phyloP scores from a whole-genome alignment of 1,140 invertebrate genomes.

The Asobara japonica region DNA sequence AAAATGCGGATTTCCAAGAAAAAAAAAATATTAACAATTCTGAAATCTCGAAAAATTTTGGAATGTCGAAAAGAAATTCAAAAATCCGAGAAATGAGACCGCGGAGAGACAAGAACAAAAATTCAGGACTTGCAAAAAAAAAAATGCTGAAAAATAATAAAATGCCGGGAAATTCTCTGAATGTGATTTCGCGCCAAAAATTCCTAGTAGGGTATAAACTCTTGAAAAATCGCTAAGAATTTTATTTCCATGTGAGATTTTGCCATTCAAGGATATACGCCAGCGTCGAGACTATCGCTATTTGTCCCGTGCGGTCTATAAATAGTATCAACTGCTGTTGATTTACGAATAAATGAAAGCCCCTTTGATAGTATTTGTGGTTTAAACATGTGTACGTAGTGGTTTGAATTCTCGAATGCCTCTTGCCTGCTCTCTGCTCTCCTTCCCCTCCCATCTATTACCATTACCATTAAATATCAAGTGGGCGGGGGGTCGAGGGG shows the following conservation, averaged over 20 bases:
- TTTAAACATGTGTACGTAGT: constrained; percentile 1
- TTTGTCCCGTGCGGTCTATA: constrained; percentile 57
- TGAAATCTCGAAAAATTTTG: too few relatives aligned
- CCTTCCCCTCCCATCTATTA: constrained; percentile 14
- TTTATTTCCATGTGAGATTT: constrained; percentile 48
- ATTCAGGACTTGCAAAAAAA: too few relatives aligned
- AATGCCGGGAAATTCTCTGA: background rate
- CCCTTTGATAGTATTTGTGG: constrained; percentile 10
- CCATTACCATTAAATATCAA: constrained; percentile 12
- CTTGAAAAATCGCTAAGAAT: constrained; percentile 20
- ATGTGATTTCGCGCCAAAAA: background rate
- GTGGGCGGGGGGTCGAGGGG: background rate
- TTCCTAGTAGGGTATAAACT: constrained; percentile 10
- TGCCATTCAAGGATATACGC: constrained; percentile 52
- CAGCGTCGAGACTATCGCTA: constrained; percentile 51
- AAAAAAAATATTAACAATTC: too few relatives aligned
- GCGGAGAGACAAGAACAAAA: too few relatives aligned
- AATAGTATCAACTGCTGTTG: constrained; percentile 54
- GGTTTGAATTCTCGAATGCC: constrained; percentile 19
- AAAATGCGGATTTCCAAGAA: too few relatives aligned
- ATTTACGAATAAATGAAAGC: constrained; percentile 63
- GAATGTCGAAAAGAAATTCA: too few relatives aligned
- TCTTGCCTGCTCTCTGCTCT: background rate
- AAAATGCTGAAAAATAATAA: too few relatives aligned
- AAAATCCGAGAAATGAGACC: too few relatives aligned